Conservation (phyloP, 2,113 vertebrate genomes). For the Myrmecobius fasciatus region DNA sequence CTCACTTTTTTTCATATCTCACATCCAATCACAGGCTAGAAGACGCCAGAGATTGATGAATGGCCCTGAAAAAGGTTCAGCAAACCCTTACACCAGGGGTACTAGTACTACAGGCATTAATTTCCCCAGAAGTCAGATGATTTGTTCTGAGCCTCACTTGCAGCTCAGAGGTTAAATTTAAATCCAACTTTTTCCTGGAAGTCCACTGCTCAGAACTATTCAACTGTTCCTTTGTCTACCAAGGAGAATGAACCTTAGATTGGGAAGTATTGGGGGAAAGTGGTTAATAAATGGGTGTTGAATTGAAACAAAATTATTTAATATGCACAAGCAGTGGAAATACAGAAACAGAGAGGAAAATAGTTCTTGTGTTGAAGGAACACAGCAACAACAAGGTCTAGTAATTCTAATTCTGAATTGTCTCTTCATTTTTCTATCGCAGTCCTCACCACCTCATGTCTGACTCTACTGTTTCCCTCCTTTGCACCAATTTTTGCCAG, state of each 20-base stretch:
- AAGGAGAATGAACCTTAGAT: background rate
- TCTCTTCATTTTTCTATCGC: background rate
- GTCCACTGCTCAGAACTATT: background rate
- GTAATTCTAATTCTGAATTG: background rate
- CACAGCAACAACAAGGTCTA: background rate
- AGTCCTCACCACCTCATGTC: background rate
- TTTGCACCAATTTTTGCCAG: background rate
- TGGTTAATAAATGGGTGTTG: background rate
- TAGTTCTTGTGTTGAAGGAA: background rate
- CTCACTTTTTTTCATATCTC: background rate
- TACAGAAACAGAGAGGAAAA: background rate
- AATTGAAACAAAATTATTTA: background rate
- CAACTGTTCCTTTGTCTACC: background rate
- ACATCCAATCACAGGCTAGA: background rate
- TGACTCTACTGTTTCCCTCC: background rate
- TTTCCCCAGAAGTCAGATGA: background rate
- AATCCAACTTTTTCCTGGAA: background rate
- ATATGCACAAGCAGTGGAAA: background rate
- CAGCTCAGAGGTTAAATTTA: background rate
- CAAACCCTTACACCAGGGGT: background rate
- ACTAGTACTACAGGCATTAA: background rate
- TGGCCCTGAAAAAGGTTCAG: too few species aligned
- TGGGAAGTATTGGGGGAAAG: background rate
- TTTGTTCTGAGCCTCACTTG: background rate
- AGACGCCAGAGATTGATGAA: background rate